Conservation (phyloP, 2,797 vertebrate genomes). For the Leontopithecus rosalia region DNA sequence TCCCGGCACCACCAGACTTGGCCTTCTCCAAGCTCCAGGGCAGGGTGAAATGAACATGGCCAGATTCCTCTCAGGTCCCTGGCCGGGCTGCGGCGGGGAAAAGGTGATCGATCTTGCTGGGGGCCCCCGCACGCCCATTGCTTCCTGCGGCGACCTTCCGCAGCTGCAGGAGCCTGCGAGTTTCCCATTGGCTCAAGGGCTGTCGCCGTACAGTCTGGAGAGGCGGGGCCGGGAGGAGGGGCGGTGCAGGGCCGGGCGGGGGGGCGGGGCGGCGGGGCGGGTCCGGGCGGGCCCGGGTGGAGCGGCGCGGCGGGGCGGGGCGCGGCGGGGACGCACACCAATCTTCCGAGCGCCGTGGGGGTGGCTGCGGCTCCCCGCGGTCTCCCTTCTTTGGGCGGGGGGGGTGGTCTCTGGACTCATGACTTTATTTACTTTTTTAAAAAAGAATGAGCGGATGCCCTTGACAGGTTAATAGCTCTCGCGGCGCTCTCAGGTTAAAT, state of each 20-base stretch:
- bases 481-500: slow-evolving; percentile 75
- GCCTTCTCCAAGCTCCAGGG: background rate
- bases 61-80: fast-evolving
- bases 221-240: slow-evolving; percentile 79
- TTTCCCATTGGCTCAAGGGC: slow-evolving; percentile 83
- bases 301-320: background rate
- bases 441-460: slow-evolving; percentile 85
- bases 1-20: background rate
- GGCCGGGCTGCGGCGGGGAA: background rate
- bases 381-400: slow-evolving; percentile 73
- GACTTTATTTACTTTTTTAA: background rate
- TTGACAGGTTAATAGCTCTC: slow-evolving; percentile 81
- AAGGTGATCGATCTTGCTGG: slow-evolving; percentile 80
- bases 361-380: slow-evolving; percentile 56
- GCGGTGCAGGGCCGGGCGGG: background rate
- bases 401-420: slow-evolving; percentile 44
- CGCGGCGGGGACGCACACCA: background rate
- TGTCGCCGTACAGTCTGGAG: slow-evolving; percentile 90
- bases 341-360: background rate
- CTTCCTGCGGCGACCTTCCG: slow-evolving; percentile 85
- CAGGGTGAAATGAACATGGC: background rate
- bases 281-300: slow-evolving; percentile 80
- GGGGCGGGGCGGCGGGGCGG: too few species aligned
- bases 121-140: slow-evolving; percentile 70
- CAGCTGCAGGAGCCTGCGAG: slow-evolving; percentile 84